Evolutionary conservation across 2,888 invertebrate species (phyloP).

Genomic region (Catocala fraxini): DNA sequence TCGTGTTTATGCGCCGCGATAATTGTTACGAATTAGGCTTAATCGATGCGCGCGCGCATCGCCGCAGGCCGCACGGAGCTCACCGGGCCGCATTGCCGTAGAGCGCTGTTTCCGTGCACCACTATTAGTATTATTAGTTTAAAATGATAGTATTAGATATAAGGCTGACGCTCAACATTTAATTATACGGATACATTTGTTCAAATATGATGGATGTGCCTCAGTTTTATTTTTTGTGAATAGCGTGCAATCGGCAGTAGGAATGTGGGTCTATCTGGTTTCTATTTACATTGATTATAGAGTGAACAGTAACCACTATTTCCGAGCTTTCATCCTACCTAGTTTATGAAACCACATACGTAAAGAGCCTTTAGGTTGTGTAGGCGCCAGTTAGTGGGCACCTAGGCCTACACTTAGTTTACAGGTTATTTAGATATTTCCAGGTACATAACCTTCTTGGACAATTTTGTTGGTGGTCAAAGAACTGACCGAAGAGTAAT

Average conservation of each 20-base stretch:
- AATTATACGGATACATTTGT: slow-evolving; percentile 36
- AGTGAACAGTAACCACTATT: no score
- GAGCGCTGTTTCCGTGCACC: slow-evolving; percentile 20
- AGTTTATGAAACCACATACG: no score
- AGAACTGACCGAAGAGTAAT: no score
- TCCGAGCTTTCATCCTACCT: no score
- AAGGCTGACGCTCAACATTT: slow-evolving; percentile 27
- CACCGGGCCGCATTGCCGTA: slow-evolving; percentile 9
- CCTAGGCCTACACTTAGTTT: no score
- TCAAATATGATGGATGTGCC: slow-evolving; percentile 42
- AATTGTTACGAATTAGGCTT: slow-evolving; percentile 77
- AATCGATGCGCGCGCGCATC: slow-evolving; percentile 56
- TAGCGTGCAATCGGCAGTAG: background rate
- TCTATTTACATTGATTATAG: no score
- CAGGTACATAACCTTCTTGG: no score
- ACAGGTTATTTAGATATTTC: no score
- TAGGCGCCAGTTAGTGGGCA: no score
- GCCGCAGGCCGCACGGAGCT: slow-evolving; percentile 37
- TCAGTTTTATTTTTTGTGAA: slow-evolving; percentile 18
- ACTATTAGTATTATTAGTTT: slow-evolving; percentile 22
- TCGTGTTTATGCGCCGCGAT: slow-evolving; percentile 67
- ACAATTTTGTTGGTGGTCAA: no score
- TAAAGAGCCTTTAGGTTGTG: no score
- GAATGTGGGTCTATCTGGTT: background rate
- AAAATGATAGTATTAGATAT: slow-evolving; percentile 37